Percentiles rank a stretch among this genome's conserved stretches.
These are phyloP conservation scores for Malurus elegans DNA, from an alignment of 2,113 vertebrate species.

Conservation along the genomic window DNA sequence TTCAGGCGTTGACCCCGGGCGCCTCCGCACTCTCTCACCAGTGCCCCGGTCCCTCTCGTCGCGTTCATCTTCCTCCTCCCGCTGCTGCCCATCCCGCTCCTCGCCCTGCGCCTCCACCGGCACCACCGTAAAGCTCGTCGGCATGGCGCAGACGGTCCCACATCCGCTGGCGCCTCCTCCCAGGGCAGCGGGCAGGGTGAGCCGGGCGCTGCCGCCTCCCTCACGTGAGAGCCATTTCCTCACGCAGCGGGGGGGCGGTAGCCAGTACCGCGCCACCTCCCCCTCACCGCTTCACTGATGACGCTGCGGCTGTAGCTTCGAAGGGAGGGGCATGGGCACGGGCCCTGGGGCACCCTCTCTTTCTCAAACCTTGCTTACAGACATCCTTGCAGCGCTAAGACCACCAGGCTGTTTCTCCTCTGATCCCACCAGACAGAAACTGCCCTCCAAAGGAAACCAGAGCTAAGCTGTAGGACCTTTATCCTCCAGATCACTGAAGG, in stretches of 20 bases:
- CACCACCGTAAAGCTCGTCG: slow-evolving; percentile 77
- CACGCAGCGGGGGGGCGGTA: not conserved
- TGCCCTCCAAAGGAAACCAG: not conserved
- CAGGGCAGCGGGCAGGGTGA: not conserved
- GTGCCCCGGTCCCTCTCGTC: not conserved
- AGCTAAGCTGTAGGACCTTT: not conserved
- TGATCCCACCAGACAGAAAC: not conserved
- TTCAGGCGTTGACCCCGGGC: not conserved
- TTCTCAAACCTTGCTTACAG: no score
- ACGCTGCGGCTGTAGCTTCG: not conserved
- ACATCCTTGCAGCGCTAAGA: fast-evolving
- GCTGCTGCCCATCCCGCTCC: not conserved
- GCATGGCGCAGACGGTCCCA: slow-evolving; percentile 26
- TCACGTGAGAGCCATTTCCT: slow-evolving; percentile 59
- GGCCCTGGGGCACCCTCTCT: not conserved
- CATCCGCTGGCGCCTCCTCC: not conserved
- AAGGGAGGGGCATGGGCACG: not conserved
- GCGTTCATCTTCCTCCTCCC: not conserved
- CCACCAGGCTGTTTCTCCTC: not conserved
- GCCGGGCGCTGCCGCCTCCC: not conserved
- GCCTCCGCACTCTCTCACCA: not conserved
- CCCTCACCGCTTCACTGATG: not conserved
- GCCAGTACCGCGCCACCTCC: not conserved
- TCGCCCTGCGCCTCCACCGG: slow-evolving; percentile 70
- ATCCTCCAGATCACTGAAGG: not conserved